Evolutionary conservation across 2,888 invertebrate species (phyloP).

Genomic region (Ariolimax columbianus): DNA sequence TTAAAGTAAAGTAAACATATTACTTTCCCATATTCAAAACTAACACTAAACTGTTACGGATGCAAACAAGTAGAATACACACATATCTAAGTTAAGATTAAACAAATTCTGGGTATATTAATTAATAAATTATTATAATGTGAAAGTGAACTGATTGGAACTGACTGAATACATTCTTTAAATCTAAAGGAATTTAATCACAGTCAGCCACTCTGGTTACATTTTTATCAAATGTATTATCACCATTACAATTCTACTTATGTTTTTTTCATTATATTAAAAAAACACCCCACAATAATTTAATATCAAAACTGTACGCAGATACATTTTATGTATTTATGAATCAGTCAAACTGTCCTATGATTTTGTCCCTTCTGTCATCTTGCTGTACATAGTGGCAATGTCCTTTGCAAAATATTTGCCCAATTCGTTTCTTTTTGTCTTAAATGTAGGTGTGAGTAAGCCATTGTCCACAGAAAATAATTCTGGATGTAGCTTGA

Average conservation of each 20-base stretch:
- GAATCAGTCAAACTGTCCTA: background rate
- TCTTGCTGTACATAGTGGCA: conserved; percentile 67
- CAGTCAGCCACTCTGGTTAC: background rate
- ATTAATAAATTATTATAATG: background rate
- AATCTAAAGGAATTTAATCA: background rate
- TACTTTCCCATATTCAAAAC: background rate
- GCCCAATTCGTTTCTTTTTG: conserved; percentile 86
- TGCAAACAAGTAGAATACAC: background rate
- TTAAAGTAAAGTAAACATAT: background rate
- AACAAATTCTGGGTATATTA: background rate
- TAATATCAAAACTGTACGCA: conserved; percentile 25
- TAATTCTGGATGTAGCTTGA: conserved; percentile 94
- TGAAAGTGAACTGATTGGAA: background rate
- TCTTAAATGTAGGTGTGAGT: conserved; percentile 96
- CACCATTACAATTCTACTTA: background rate
- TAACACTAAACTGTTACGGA: background rate
- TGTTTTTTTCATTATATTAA: background rate
- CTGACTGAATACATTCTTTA: background rate
- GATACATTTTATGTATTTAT: background rate
- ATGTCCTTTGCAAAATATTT: conserved; percentile 67
- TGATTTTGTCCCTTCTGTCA: conserved; percentile 21
- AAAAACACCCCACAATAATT: background rate
- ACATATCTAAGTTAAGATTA: background rate
- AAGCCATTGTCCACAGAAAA: conserved; percentile 98
- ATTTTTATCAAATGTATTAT: background rate